Evolutionary conservation across 2,113 vertebrate genomes (phyloP).

Genomic region (Orientallactaga bullata): DNA sequence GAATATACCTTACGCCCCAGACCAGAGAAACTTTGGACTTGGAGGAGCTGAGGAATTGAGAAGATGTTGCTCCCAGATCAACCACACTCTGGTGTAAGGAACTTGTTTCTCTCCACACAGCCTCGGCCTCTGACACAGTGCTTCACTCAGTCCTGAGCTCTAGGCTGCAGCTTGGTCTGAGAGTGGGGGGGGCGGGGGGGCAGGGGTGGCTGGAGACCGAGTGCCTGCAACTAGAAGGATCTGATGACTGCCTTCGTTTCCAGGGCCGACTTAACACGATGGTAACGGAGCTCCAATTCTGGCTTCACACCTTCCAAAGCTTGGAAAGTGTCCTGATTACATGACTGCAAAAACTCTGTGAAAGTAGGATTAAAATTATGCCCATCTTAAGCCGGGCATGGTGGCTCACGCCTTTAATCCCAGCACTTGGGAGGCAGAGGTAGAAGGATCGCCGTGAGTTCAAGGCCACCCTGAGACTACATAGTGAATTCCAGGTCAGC

Average conservation of each 20-base stretch:
- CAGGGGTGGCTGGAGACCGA: background rate
- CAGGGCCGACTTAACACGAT: background rate
- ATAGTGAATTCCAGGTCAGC: no score
- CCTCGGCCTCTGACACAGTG: background rate
- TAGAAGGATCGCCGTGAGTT: no score
- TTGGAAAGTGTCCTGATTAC: background rate
- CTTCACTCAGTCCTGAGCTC: background rate
- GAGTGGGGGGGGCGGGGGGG: accelerated
- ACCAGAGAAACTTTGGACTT: slow-evolving; percentile 9
- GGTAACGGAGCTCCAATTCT: background rate
- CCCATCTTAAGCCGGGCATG: background rate
- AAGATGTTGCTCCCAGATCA: background rate
- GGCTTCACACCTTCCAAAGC: background rate
- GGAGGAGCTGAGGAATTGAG: background rate
- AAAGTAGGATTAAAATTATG: background rate
- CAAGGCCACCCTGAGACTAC: no score
- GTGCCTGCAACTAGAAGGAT: no score
- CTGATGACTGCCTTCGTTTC: background rate
- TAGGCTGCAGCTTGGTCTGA: background rate
- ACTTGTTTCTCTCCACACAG: background rate
- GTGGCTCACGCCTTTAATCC: no score
- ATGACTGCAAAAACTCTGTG: background rate
- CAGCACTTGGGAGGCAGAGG: no score
- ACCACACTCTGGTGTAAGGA: background rate
- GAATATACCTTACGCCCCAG: background rate